Conservation (phyloP, 2,888 invertebrate species). For the Lamellibrachia satsuma region DNA sequence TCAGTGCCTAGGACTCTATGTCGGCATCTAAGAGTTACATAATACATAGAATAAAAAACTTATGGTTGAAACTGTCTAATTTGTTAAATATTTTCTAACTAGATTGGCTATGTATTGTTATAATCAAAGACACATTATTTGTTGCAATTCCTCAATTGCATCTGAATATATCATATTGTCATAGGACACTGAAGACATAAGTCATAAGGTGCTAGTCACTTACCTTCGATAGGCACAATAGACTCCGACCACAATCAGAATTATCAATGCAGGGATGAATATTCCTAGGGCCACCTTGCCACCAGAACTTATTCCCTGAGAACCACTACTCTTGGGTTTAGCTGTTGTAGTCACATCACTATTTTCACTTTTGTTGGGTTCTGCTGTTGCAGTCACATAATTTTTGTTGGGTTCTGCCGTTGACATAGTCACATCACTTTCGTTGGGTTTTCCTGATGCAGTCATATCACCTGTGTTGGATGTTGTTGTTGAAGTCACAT, state of each 20-base stretch:
- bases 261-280: background rate
- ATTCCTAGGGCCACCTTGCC: background rate
- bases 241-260: background rate
- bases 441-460: background rate
- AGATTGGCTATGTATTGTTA: background rate
- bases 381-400: background rate
- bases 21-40: no score
- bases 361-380: no score
- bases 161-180: background rate
- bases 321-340: background rate
- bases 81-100: conserved; percentile 1
- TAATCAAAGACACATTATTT: background rate
- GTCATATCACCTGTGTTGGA: background rate
- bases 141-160: background rate
- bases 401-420: background rate
- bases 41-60: no score
- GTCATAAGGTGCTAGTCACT: background rate
- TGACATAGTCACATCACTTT: background rate
- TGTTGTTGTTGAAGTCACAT: background rate
- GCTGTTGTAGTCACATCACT: background rate
- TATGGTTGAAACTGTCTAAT: background rate
- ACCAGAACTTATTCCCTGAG: background rate
- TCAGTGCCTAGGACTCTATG: no score
- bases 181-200: background rate
- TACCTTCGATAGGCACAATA: background rate